Evolutionary conservation across 2,797 vertebrate species (phyloP), one percentile per base, ranked within the genome.

Genomic region (Gallinago stenura): DNA sequence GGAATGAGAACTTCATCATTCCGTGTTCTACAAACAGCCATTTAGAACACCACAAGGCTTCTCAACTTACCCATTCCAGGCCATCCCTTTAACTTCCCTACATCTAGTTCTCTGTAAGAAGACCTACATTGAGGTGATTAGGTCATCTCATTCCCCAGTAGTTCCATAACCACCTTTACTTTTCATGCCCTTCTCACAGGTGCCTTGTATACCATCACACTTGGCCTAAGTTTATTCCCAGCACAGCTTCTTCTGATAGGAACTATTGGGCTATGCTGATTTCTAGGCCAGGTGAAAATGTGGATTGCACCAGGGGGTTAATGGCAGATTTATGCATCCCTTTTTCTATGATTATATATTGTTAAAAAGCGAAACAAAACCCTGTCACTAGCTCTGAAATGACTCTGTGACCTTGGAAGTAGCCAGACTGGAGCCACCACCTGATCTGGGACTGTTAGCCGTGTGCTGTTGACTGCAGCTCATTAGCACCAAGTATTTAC

Each of bases 401-500:
- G 50, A 95, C 54, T 71, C 25, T 0, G 50, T 93, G 94, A 96
- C 94, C 95, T 93, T 90, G 71, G 53, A 72, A 91, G 43, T 51
- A 95, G 56, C 46, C 30, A 92, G 57, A 28, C 31, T 94, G 71
- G 72, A 86, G 62, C 73, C 78, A 65, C 62, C 65, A 91, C 69
- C 60, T 84, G 89, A 96, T 80, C n/a, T 54, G 31, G 46, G 79
- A 83, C 90, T 79, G 62, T 81, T 62, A 89, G 80, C 78, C 65
- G 81, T 62, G 77, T 83, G 53, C 87, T 81, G 50, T 39, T 80
- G 78, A 51, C 80, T 87, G 73, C 25, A 92, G 64, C 58, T 93
- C 77, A 90, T 93, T 90, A 97, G 73, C 54, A 94, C 39, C 91
- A 93, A 71, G 80, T 79, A 93, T 85, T 97, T 91, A 95, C 65